A percentile compares a stretch with the other conserved stretches of the same genome.
These are phyloP conservation scores for Crematogaster levior DNA, from an alignment of 2,888 invertebrate species.

Conservation along the genomic window DNA sequence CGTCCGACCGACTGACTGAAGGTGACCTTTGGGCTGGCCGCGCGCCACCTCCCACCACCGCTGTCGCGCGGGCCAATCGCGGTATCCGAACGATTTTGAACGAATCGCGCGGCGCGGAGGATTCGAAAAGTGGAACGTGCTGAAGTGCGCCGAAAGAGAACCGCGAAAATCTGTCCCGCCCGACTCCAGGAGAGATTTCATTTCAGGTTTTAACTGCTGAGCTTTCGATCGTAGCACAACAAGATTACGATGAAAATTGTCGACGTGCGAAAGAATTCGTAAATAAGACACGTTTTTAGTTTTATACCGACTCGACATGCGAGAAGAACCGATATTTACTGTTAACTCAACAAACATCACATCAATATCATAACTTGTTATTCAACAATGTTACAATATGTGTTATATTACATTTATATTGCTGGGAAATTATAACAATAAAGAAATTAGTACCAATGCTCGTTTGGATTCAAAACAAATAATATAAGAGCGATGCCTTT, in stretches of 20 bases:
- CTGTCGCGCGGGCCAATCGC: not conserved
- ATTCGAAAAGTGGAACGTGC: not conserved
- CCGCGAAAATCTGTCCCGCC: not conserved
- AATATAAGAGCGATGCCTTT: too few species aligned
- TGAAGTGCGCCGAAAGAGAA: not conserved
- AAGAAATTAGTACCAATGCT: too few species aligned
- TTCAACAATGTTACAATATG: too few species aligned
- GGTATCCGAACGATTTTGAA: conserved; percentile 27
- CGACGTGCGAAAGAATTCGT: not conserved
- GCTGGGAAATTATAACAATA: too few species aligned
- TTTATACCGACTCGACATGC: too few species aligned
- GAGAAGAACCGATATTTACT: not conserved
- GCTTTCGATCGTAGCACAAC: not conserved
- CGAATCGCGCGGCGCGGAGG: not conserved
- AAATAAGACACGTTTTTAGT: not conserved
- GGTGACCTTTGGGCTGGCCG: conserved; percentile 81
- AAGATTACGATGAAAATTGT: not conserved
- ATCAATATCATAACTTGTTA: too few species aligned
- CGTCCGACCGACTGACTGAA: conserved; percentile 80
- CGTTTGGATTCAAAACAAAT: too few species aligned
- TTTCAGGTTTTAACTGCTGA: not conserved
- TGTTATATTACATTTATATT: too few species aligned
- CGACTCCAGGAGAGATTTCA: not conserved
- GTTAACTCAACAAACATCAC: too few species aligned
- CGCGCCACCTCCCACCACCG: conserved; percentile 48